A percentile compares a stretch with the other conserved stretches of the same genome.
Conservation (phyloP, 2,113 vertebrate species). For the Protomyctophum bolini region DNA sequence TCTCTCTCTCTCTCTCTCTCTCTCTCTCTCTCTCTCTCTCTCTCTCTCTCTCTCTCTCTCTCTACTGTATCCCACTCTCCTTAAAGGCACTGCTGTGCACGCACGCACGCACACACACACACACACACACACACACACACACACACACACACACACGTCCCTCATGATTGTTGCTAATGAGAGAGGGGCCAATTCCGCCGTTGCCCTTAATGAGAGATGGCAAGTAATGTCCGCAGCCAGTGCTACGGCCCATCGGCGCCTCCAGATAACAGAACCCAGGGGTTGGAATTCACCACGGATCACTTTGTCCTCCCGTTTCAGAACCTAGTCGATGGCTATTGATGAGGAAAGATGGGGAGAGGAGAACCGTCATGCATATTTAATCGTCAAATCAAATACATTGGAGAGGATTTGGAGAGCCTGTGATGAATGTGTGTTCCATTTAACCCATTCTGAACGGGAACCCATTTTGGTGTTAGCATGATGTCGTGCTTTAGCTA, state of each 20-base stretch:
- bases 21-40: neutral
- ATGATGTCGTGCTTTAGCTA: too few species aligned
- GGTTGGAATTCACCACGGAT: constrained; percentile 65
- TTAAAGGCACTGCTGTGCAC: too few species aligned
- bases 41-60: constrained; percentile 23
- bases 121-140: too few species aligned
- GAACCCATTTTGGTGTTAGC: too few species aligned
- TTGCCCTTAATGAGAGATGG: constrained; percentile 75
- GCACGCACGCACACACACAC: too few species aligned
- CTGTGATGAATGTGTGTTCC: constrained; percentile 23
- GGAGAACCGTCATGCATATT: constrained; percentile 67
- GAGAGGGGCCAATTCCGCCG: constrained; percentile 64
- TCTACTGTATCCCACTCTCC: neutral
- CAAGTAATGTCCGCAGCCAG: constrained; percentile 65
- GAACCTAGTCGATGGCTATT: constrained; percentile 74
- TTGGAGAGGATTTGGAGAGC: constrained; percentile 53
- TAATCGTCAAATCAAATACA: constrained; percentile 49
- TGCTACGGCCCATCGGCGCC: constrained; percentile 33
- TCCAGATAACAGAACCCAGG: constrained; percentile 71
- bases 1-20: constrained; percentile 23
- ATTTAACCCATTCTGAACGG: too few species aligned
- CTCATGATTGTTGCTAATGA: constrained; percentile 69
- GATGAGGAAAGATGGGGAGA: constrained; percentile 64
- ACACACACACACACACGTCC: constrained; percentile 21
- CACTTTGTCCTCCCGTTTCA: constrained; percentile 74